Percentiles rank a stretch among this genome's conserved stretches.
phyloP scores from a whole-genome alignment of 2,113 vertebrate species.

The Onychostoma macrolepis region DNA sequence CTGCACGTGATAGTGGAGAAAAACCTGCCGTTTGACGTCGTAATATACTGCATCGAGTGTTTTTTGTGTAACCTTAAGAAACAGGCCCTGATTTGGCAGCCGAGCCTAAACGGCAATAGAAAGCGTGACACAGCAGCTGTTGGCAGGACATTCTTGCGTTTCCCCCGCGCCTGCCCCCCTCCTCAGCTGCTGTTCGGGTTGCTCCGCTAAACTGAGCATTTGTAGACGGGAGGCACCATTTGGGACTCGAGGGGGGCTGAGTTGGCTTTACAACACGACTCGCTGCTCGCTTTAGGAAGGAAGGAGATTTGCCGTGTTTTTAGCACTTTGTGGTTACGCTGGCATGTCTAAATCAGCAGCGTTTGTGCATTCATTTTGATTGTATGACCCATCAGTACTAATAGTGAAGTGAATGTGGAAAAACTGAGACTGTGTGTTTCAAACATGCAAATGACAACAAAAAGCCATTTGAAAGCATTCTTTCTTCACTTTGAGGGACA shows the following conservation, averaged over 20 bases:
- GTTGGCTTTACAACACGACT: background rate
- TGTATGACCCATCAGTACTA: background rate
- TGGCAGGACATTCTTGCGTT: constrained; percentile 17
- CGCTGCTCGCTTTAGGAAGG: background rate
- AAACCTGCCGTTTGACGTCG: background rate
- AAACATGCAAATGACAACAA: background rate
- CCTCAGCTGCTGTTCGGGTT: constrained; percentile 40
- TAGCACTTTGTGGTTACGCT: constrained; percentile 27
- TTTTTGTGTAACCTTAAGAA: background rate
- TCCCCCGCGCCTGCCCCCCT: background rate
- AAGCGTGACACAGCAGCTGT: constrained; percentile 53
- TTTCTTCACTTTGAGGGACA: background rate
- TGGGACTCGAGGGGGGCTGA: background rate
- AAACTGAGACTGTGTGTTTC: background rate
- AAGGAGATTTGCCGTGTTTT: background rate
- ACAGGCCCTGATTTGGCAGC: constrained; percentile 5
- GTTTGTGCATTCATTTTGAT: background rate
- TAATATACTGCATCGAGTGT: background rate
- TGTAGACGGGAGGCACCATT: background rate
- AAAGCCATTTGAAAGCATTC: background rate
- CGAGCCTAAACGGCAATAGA: constrained; percentile 7
- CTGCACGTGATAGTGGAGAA: background rate
- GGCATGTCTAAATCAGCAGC: constrained; percentile 30
- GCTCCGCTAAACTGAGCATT: background rate
- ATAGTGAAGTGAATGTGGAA: background rate